Percentiles rank a stretch among this genome's conserved stretches.
Conservation (phyloP, 2,113 vertebrate genomes). For the Laticauda colubrina region DNA sequence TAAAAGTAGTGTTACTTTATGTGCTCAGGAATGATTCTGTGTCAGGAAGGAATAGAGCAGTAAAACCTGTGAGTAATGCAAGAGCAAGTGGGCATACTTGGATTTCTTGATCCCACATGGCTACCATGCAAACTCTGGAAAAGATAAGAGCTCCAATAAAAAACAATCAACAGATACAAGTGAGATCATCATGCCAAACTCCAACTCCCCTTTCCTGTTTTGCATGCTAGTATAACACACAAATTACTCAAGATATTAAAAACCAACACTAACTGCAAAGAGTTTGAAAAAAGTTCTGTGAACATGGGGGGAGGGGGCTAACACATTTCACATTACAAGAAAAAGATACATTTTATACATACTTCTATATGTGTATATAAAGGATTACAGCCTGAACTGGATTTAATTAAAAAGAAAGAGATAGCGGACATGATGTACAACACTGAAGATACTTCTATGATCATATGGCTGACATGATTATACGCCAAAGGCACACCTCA, state of each 20-base stretch:
- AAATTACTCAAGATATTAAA: background rate
- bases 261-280: background rate
- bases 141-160: background rate
- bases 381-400: background rate
- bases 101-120: background rate
- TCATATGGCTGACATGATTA: too few species aligned
- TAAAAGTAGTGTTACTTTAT: background rate
- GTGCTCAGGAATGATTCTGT: background rate
- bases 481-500: too few species aligned
- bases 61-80: background rate
- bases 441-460: too few species aligned
- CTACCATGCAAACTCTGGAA: background rate
- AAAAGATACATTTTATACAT: background rate
- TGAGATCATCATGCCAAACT: background rate
- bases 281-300: background rate
- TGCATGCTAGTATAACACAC: background rate
- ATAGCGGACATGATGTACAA: too few species aligned
- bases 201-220: background rate
- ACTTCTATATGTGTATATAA: too few species aligned
- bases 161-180: background rate
- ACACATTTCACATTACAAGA: background rate
- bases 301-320: background rate
- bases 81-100: background rate
- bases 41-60: background rate
- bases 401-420: too few species aligned